A percentile compares a stretch with the other conserved stretches of the same genome.
phyloP scores from a whole-genome alignment of 2,888 invertebrate genomes.

The Drosophila neotestacea region DNA sequence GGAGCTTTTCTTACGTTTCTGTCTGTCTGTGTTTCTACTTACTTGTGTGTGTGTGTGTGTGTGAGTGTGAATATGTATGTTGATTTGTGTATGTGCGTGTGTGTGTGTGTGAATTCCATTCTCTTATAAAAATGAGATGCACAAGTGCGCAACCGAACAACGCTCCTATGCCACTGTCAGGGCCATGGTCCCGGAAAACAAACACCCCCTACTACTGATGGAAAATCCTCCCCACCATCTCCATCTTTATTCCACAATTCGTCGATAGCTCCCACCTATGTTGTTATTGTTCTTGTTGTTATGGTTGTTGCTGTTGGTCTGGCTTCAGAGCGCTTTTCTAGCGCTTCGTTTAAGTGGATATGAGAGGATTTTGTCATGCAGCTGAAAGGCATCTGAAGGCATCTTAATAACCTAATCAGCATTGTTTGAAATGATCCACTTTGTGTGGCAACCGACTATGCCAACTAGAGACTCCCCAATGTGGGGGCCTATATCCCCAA shows the following conservation, averaged over 20 bases:
- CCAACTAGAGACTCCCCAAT: constrained; percentile 5
- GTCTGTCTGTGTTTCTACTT: not conserved
- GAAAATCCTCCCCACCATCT: not conserved
- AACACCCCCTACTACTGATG: not conserved
- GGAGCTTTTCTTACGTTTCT: constrained; percentile 30
- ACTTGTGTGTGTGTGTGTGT: not conserved
- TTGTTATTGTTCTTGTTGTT: constrained; percentile 7
- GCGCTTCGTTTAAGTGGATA: constrained; percentile 57
- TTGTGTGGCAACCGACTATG: constrained; percentile 11
- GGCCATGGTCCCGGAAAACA: constrained; percentile 25
- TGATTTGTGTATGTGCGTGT: constrained; percentile 11
- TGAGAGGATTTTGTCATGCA: constrained; percentile 37
- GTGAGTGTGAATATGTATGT: not conserved
- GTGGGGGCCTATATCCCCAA: not conserved
- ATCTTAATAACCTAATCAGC: constrained; percentile 50
- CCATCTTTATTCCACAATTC: not conserved
- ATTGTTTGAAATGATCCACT: constrained; percentile 32
- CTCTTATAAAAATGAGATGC: constrained; percentile 65
- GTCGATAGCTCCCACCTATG: not conserved
- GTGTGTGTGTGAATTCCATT: constrained; percentile 41
- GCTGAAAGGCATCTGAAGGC: constrained; percentile 31
- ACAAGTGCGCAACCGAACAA: constrained; percentile 51
- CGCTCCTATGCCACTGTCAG: constrained; percentile 18
- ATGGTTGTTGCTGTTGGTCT: constrained; percentile 11
- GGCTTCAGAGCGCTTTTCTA: constrained; percentile 50